These are phyloP conservation scores for Irena cyanogastra DNA, from an alignment of 2,113 vertebrate genomes.

Conservation along the genomic window DNA sequence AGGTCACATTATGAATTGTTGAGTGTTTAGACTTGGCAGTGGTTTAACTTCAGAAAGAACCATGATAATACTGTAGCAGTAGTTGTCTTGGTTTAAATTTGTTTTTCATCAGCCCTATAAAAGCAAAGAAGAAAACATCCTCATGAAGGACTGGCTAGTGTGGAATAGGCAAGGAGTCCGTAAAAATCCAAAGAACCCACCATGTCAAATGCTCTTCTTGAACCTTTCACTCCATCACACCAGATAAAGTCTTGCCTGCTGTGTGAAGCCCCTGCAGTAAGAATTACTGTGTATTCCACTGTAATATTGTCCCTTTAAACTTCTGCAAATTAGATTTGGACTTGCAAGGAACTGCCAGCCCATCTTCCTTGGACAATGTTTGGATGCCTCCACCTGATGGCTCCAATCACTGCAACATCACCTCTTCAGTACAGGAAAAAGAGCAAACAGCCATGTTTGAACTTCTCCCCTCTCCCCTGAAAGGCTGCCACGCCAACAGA, in stretches of 20 bases:
- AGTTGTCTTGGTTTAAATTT: neutral
- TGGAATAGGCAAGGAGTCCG: neutral
- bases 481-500: neutral
- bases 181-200: neutral
- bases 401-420: rapidly evolving
- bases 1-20: neutral
- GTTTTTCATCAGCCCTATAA: neutral
- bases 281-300: neutral
- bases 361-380: neutral
- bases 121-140: neutral
- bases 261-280: neutral
- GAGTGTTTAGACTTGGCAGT: neutral
- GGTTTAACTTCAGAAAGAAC: neutral
- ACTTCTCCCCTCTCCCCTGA: neutral
- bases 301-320: neutral
- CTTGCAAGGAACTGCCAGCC: neutral
- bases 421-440: neutral
- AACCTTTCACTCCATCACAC: neutral
- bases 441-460: neutral
- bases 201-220: neutral
- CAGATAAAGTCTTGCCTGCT: neutral
- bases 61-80: neutral
- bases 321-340: neutral
- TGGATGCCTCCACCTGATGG: neutral
- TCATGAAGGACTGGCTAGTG: neutral